Base-by-base conservation (phyloP, 2,797 vertebrate genomes). In the Monodelphis domestica region DNA sequence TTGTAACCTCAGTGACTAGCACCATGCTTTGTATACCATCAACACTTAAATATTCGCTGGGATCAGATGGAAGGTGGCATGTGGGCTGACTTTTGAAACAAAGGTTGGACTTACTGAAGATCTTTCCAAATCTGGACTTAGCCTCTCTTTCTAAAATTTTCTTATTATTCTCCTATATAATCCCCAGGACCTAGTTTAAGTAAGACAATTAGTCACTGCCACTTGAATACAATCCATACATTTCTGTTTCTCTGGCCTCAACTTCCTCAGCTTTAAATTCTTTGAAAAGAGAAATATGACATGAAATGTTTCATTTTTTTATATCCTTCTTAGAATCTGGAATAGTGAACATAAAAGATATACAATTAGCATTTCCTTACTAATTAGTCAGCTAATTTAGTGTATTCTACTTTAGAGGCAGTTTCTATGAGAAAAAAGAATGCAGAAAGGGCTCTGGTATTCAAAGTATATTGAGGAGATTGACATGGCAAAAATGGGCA, bases 71-170 rank as follows among this genome's bases (percentile, higher is more conserved):
- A 38, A 89, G 2, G 87, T 91, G 87, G 30, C 33, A 87, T 87
- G 94, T 96, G 14, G 92, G 5, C 88, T 78, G 54, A 53, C 3
- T 59, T 12, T 57, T 45, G 14, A 93, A 88, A 90, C 28, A 93
- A 30, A 55, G 91, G 91, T 33, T 70, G 4, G 91, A 90, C 91
- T 95, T 94, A 95, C 87, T 96, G 59, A 96, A 94, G 50, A 63
- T 53, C 14, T 87, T 89, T 84, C 90, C 26, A 93, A 92, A 92
- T 87, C 78, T 95, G 56, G 89, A 29, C 29, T 1, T 30, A 93
- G 56, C 53, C 54, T 90, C 91, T 70, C 6, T 56, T 90, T 12
- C 53, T 59, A 78, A 57, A 88, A 63, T 10, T 53, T 88, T 96
- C 12, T 78, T 78, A 29, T 50, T 53, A 21, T 92, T 94, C 6